Conservation (phyloP, 2,888 invertebrate genomes). For the Heliothis peltigera region DNA sequence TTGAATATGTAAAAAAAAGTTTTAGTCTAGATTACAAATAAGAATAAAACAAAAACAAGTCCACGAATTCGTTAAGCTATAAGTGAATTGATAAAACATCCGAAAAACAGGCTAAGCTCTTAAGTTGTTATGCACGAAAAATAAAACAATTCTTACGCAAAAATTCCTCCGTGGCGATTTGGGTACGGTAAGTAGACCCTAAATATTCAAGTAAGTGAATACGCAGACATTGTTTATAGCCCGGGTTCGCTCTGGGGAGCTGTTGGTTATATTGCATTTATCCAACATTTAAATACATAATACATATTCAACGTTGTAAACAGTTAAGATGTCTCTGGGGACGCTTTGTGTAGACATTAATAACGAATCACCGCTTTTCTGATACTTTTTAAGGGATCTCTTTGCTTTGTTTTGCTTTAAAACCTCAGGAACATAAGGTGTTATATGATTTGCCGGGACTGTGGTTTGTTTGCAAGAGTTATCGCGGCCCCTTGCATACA, state of each 20-base stretch:
- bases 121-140: slow-evolving; percentile 26
- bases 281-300: slow-evolving; percentile 37
- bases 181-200: slow-evolving; percentile 38
- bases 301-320: slow-evolving; percentile 50
- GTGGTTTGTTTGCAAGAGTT: too few species aligned
- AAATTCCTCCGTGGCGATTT: slow-evolving; percentile 20
- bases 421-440: too few species aligned
- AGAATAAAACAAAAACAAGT: too few species aligned
- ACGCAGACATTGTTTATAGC: slow-evolving; percentile 51
- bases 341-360: not conserved
- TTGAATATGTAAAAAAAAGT: too few species aligned
- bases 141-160: slow-evolving; percentile 20
- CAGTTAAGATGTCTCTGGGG: slow-evolving; percentile 23
- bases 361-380: not conserved
- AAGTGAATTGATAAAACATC: not conserved
- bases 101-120: slow-evolving; percentile 3
- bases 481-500: too few species aligned
- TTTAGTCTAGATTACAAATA: too few species aligned
- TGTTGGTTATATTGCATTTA: slow-evolving; percentile 42
- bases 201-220: slow-evolving; percentile 58
- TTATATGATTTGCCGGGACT: too few species aligned
- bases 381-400: not conserved
- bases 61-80: not conserved
- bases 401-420: too few species aligned
- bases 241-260: slow-evolving; percentile 38